phyloP scores from a whole-genome alignment of 2,888 invertebrate species.

The Tetropium fuscum region DNA sequence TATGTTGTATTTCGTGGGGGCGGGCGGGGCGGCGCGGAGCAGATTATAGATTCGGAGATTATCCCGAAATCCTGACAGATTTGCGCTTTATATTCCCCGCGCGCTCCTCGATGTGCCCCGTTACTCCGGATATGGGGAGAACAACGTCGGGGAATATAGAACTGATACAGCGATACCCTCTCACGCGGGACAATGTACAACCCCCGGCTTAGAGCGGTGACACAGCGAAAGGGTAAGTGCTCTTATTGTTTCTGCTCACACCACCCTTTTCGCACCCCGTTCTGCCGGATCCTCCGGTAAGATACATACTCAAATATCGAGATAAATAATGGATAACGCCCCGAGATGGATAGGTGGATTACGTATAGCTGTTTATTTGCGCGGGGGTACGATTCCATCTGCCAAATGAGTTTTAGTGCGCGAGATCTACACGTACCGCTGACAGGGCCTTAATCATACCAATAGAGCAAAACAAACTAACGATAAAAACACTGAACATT shows the following conservation, averaged over 20 bases:
- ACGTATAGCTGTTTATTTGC: constrained; percentile 22
- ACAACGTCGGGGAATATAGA: constrained; percentile 12
- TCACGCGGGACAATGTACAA: constrained; percentile 20
- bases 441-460: too few relatives aligned
- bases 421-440: too few relatives aligned
- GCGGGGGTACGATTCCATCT: constrained; percentile 9
- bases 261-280: constrained; percentile 3
- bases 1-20: too few relatives aligned
- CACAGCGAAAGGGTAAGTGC: constrained; percentile 19
- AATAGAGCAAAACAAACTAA: too few relatives aligned
- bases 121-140: constrained; percentile 10
- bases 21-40: too few relatives aligned
- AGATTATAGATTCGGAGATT: constrained; percentile 20
- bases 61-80: constrained; percentile 20
- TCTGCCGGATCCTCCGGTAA: constrained; percentile 2
- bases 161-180: constrained; percentile 26
- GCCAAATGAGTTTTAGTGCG: too few relatives aligned
- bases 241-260: constrained; percentile 14
- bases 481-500: too few relatives aligned
- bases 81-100: constrained; percentile 24
- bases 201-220: constrained; percentile 21
- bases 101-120: constrained; percentile 19
- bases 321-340: constrained; percentile 25
- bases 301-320: constrained; percentile 24
- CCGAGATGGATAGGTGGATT: constrained; percentile 26